Evolutionary conservation across 2,888 invertebrate genomes (phyloP), one percentile per base, ranked within the genome.

Genomic region (Rhagium mordax): DNA sequence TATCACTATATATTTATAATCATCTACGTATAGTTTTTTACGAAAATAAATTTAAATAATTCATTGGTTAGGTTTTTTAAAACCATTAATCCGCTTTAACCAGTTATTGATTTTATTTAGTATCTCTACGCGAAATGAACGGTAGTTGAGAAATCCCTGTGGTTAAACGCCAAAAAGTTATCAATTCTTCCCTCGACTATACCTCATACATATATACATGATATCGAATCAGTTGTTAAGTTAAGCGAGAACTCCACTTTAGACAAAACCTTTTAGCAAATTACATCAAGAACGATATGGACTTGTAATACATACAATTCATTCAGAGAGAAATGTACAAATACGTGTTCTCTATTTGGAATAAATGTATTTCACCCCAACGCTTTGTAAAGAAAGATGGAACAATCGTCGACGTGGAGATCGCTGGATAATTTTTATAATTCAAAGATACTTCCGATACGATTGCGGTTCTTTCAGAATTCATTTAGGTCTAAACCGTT

Each of bases 211-310:
- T 88, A 87, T 87, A 87, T 86, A 87, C 88, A 88, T 88, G 87
- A 87, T 87, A 85, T 86, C 86, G 86, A 87, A 88, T 88, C 87
- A 87, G 87, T 87, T 87, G 88, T 87, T 87, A 88, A 87, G 86
- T 86, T 87, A 87, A 87, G 86, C 87, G 88, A 84, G 85, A 88
- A 87, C 84, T 85, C 87, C 87, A 87, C 87, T 87, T 87, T 87
- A 86, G 86, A 86, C 87, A 85, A 87, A 88, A 88, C 87, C 88
- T 88, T 88, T 88, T 88, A 88, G 87, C 86, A 87, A 88, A 88
- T 88, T 88, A 86, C 86, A 85, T 85, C 84, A 75, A 81, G 78
- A 81, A 77, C 76, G 76, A 79, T 79, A 79, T 78, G 80, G 78
- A 79, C 78, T 78, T 78, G 80, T 80, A 78, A 80, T 78, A 76